Conservation (phyloP, 2,888 invertebrate genomes). For the Rhingia rostrata region DNA sequence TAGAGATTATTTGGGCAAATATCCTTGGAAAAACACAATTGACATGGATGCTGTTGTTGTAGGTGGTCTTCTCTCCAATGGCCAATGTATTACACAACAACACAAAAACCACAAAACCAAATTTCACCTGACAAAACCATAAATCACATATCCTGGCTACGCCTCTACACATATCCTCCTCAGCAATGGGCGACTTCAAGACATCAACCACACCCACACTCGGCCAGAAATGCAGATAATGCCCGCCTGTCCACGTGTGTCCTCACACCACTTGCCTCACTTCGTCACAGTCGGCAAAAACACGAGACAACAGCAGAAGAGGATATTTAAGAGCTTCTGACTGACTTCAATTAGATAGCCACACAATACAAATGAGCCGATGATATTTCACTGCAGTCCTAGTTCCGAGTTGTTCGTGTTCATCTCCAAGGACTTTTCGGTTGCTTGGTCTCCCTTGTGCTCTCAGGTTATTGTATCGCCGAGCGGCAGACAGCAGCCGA, state of each 20-base stretch:
- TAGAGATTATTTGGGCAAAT: not conserved
- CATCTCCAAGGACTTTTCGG: conserved; percentile 38
- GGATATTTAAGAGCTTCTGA: conserved; percentile 64
- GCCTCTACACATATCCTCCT: conserved; percentile 52
- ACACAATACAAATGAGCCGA: conserved; percentile 73
- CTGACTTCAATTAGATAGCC: conserved; percentile 73
- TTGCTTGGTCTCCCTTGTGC: no score
- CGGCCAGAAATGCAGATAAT: conserved; percentile 62
- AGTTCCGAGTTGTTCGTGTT: conserved; percentile 56
- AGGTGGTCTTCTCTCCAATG: not conserved
- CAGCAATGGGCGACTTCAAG: conserved; percentile 46
- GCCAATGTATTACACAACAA: conserved; percentile 46
- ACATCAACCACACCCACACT: conserved; percentile 52
- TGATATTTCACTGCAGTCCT: conserved; percentile 70
- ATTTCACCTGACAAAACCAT: conserved; percentile 69
- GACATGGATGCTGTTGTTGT: conserved; percentile 19
- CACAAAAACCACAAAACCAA: conserved; percentile 57
- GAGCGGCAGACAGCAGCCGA: conserved; percentile 48
- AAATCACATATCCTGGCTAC: conserved; percentile 62
- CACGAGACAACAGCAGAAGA: conserved; percentile 49
- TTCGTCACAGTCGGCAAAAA: conserved; percentile 34
- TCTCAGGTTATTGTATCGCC: conserved; percentile 33
- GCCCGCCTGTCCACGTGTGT: conserved; percentile 41
- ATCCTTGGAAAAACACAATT: conserved; percentile 20
- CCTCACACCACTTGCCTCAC: conserved; percentile 28